Conservation (phyloP, 2,888 invertebrate genomes). For the Plagodis pulveraria region DNA sequence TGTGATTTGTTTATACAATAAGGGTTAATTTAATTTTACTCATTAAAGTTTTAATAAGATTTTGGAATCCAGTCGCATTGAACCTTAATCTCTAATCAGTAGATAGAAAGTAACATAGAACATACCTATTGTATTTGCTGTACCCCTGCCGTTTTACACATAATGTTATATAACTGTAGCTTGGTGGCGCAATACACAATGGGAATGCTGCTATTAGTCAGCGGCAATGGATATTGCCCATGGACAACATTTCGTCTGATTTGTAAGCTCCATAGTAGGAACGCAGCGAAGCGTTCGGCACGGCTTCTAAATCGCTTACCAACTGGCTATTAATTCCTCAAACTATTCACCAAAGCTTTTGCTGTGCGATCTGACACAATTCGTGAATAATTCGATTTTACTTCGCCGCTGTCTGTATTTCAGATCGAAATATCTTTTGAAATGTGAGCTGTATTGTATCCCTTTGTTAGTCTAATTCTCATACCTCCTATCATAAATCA, state of each 20-base stretch:
- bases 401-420: conserved; percentile 11
- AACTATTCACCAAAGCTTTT: conserved; percentile 15
- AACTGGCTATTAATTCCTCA: conserved; percentile 19
- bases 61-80: background rate
- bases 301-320: conserved; percentile 12
- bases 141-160: background rate
- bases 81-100: conserved; percentile 6
- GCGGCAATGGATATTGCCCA: conserved; percentile 20
- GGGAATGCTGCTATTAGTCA: conserved; percentile 17
- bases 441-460: conserved; percentile 9
- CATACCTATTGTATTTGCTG: background rate
- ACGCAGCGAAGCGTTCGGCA: background rate
- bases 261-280: conserved; percentile 11
- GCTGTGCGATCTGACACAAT: conserved; percentile 9
- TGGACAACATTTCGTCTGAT: conserved; percentile 9
- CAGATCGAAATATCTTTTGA: conserved; percentile 19
- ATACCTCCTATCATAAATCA: conserved; percentile 31
- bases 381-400: conserved; percentile 8
- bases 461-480: conserved; percentile 25
- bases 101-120: conserved; percentile 3
- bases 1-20: too few species aligned
- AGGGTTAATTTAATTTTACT: too few species aligned
- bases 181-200: conserved; percentile 13
- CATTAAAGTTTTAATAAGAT: conserved; percentile 4
- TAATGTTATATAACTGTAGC: conserved; percentile 7